A percentile compares a stretch with the other conserved stretches of the same genome.
phyloP scores from a whole-genome alignment of 2,797 vertebrate genomes.

The Halcyon smyrnensis region DNA sequence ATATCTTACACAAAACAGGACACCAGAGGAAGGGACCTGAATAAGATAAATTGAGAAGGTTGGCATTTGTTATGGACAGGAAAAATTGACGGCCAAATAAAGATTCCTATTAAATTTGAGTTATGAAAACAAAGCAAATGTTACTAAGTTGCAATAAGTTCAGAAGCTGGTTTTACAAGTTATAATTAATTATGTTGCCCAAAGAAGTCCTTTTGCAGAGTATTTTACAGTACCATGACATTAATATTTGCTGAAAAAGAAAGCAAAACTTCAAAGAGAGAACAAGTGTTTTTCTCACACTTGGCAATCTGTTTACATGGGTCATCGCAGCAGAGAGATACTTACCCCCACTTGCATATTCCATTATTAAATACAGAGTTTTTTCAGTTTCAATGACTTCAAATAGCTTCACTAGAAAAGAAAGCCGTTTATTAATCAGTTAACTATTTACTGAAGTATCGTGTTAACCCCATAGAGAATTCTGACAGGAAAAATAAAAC shows the following conservation, averaged over 20 bases:
- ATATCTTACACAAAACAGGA: neutral
- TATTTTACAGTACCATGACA: neutral
- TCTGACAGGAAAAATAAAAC: neutral
- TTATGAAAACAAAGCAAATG: neutral
- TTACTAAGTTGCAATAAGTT: neutral
- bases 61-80: neutral
- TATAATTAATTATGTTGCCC: neutral
- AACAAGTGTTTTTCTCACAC: neutral
- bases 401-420: conserved; percentile 91
- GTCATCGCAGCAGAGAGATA: neutral
- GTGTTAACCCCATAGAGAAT: neutral
- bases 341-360: conserved; percentile 99
- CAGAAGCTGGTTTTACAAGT: neutral
- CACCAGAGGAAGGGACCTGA: neutral
- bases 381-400: conserved; percentile 99
- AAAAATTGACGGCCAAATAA: fast-evolving
- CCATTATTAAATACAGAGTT: conserved; percentile 99
- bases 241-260: neutral
- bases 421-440: conserved; percentile 32
- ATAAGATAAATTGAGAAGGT: neutral
- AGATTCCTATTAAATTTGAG: neutral
- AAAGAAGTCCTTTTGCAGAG: neutral
- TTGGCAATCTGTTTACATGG: neutral
- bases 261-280: neutral
- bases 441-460: neutral